phyloP scores from a whole-genome alignment of 2,113 vertebrate species.

The Myxocyprinus asiaticus region DNA sequence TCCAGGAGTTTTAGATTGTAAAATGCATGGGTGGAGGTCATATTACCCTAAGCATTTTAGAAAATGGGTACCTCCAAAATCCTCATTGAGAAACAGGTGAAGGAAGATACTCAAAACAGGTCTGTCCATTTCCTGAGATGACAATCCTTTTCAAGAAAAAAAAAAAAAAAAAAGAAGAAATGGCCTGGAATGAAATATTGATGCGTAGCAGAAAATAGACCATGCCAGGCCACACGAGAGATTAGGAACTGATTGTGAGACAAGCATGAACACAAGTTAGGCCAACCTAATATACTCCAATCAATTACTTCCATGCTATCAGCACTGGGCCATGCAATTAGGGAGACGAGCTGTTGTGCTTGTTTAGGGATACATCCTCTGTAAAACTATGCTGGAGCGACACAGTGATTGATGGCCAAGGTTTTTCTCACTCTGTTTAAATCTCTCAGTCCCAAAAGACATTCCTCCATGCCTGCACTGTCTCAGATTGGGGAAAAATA shows the following conservation, averaged over 20 bases:
- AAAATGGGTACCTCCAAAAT: background rate
- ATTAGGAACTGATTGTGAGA: slow-evolving; percentile 53
- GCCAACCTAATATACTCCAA: slow-evolving; percentile 66
- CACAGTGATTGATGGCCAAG: slow-evolving; percentile 61
- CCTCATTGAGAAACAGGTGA: slow-evolving; percentile 55
- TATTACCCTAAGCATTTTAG: background rate
- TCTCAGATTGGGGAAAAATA: slow-evolving; percentile 28
- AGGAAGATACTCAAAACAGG: slow-evolving; percentile 46
- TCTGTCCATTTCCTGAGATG: slow-evolving; percentile 57
- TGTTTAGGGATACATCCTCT: slow-evolving; percentile 64
- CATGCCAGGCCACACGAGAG: slow-evolving; percentile 55
- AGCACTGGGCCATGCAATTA: slow-evolving; percentile 66
- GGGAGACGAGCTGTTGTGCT: slow-evolving; percentile 63
- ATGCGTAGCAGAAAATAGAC: slow-evolving; percentile 75
- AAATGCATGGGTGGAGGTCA: background rate
- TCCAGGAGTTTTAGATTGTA: too few relatives aligned
- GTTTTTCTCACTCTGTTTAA: slow-evolving; percentile 59
- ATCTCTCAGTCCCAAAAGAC: slow-evolving; percentile 31
- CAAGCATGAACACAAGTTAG: slow-evolving; percentile 60
- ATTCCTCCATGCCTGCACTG: slow-evolving; percentile 1
- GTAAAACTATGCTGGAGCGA: slow-evolving; percentile 62
- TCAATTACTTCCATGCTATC: slow-evolving; percentile 70
- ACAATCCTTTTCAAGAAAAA: slow-evolving; percentile 66
- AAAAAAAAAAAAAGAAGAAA: too few relatives aligned
- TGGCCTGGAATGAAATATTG: slow-evolving; percentile 73